Evolutionary conservation across 1,140 invertebrate genomes (phyloP), one percentile per base, ranked within the genome.

Genomic region (Papilio polyxenes): DNA sequence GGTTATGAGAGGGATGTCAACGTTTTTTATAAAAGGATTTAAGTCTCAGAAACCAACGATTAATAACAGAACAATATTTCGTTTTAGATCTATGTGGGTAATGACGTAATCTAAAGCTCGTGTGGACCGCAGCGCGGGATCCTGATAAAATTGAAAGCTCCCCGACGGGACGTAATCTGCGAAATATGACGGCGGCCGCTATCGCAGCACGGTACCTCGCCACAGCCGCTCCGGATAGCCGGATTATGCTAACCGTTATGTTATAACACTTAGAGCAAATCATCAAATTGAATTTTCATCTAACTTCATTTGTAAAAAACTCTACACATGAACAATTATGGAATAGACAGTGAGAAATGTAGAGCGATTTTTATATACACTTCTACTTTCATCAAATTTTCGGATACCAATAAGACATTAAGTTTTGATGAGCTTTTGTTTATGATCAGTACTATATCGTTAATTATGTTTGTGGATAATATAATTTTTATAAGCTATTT

Each of bases 241-340:
- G 82, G 85, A 88, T 88, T 88, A 88, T 88, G 83, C 84, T 85
- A 87, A 88, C 83, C 83, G 51, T 83, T 77, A 81, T 76, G 83
- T 82, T 83, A 81, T 81, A 85, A 48, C 48, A 49, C 48, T 75
- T 44, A 75, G 20, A 56, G 23, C 7, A 53, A 51, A 77, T 77
- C 11, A 8, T 20, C 75, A 75, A 17, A 10, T 76, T 31, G 20
- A 76, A 53, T 51, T 37, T 76, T 76, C 6, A 37, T 37, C 5
- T 6, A 15, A 37, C 4, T 72, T 72, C 3, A 72, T 37, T 37
- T 6, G 17, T 72, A 72, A 37, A 69, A 69, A 40, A 13, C 4
- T 72, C 3, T 6, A 31, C 62, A 31, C 20, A 31, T 31, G 4
- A 65, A 65, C 23, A 65, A 59, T 59, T 59, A 59, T 20, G 17